Evolutionary conservation across 2,888 invertebrate species (phyloP).

Genomic region (Drosophila meridiana): DNA sequence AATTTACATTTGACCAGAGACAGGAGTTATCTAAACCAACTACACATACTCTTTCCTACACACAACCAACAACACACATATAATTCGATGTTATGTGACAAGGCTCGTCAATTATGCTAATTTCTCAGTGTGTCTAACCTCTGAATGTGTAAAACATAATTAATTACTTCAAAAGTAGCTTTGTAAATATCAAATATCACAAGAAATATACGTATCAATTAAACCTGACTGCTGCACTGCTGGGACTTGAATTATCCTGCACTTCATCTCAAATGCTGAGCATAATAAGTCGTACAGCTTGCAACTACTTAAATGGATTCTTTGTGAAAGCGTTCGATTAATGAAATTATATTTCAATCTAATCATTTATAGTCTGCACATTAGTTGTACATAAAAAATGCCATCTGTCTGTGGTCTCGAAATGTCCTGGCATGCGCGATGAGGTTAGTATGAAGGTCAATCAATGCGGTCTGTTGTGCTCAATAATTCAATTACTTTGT

Average conservation of each 20-base stretch:
- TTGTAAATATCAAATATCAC: conserved; percentile 46
- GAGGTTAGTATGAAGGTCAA: conserved; percentile 86
- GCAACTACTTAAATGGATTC: conserved; percentile 5
- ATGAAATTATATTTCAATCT: conserved; percentile 45
- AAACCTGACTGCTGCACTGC: conserved; percentile 34
- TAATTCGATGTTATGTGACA: conserved; percentile 30
- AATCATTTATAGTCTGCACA: conserved; percentile 93
- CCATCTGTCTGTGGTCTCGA: conserved; percentile 98
- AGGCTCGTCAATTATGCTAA: conserved; percentile 33
- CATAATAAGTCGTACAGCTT: conserved; percentile 15
- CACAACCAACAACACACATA: conserved; percentile 6
- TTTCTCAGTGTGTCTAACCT: conserved; percentile 51
- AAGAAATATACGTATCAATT: conserved; percentile 3
- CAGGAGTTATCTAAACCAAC: conserved; percentile 12
- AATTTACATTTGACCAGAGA: conserved; percentile 34
- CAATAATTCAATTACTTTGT: conserved; percentile 3
- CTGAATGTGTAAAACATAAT: conserved; percentile 47
- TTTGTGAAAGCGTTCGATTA: conserved; percentile 30
- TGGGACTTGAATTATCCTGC: conserved; percentile 37
- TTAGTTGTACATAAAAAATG: conserved; percentile 99
- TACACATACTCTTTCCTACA: conserved; percentile 5
- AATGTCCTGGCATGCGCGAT: conserved; percentile 99
- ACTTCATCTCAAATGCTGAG: conserved; percentile 22
- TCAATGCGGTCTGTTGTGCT: neutral
- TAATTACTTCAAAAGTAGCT: conserved; percentile 37